Base-by-base conservation (phyloP, 2,113 vertebrate species). In the Carassius gibelio region DNA sequence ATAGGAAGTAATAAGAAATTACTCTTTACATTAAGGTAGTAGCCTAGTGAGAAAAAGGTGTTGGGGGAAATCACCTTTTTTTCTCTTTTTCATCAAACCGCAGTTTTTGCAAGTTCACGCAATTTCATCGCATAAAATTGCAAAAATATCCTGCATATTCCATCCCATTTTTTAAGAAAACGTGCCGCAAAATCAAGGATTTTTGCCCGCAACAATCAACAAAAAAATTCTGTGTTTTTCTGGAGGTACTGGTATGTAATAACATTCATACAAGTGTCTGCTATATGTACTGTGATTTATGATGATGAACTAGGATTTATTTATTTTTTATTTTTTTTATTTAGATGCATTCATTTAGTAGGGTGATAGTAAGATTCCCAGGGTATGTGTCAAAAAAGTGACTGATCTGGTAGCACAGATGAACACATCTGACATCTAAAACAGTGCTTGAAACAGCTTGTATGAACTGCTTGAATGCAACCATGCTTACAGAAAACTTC, bases 401-500 rank as follows among this genome's bases (percentile, higher is more conserved):
- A 69, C 17, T 69, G 17, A 71, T 71, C 36, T 71, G 36, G 36
- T 42, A 72, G 10, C 69, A 72, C 19, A 72, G 69, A 72, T 17
- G 64, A 21, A 72, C 42, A 50, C 42, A 75, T 74, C 38, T 74
- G 71, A 74, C 21, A 2, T 48, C 71, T 74, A 74, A 74, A 74
- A 48, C 71, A 23, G 42, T 48, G 38, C 3, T 23, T 7, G n/a
- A 75, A 75, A 75, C 72, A 75, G 72, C 72, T 75, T 75, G 72
- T 75, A 50, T 72, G 36, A 75, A 75, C 72, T 48, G 72, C 72
- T 75, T 75, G 72, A 48, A 75, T 26, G 72, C 42, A 48, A 75
- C 38, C 38, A 75, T 75, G 72, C 72, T 75, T 75, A 26, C 72
- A 75, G 38, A 75, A 75, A 75, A 23, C 61, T 81, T 81, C 23